phyloP scores from a whole-genome alignment of 2,113 vertebrate species.

The Catagonus wagneri region DNA sequence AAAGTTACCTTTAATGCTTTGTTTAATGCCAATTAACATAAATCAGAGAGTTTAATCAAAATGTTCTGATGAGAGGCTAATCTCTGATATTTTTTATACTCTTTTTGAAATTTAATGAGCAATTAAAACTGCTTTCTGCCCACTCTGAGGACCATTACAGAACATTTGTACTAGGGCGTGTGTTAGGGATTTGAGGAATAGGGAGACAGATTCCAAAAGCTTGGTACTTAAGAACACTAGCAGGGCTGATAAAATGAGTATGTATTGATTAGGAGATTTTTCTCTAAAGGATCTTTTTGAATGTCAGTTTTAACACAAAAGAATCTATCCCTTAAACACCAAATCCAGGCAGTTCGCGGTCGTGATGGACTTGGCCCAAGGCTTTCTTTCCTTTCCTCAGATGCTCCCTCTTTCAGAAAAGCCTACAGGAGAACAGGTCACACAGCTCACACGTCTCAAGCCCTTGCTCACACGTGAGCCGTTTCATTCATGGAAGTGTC shows the following conservation, averaged over 20 bases:
- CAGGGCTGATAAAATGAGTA: accelerated
- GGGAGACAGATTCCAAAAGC: not conserved
- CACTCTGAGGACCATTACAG: not conserved
- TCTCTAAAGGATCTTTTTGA: not conserved
- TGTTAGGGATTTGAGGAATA: not conserved
- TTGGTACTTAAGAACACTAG: not conserved
- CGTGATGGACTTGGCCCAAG: accelerated
- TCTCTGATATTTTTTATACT: not conserved
- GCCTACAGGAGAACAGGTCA: not conserved
- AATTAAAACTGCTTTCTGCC: not conserved
- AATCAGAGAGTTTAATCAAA: not conserved
- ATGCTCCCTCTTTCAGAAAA: not conserved
- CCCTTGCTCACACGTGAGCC: not conserved
- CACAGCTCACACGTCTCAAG: too few relatives aligned
- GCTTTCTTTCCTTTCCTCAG: not conserved
- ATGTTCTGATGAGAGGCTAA: not conserved
- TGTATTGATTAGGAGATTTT: not conserved
- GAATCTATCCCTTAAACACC: not conserved
- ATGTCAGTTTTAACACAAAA: not conserved
- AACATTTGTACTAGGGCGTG: not conserved
- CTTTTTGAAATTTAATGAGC: not conserved
- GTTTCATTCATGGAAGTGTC: not conserved
- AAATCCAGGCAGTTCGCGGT: not conserved
- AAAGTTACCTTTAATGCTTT: not conserved
- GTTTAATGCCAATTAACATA: not conserved